Percentiles rank a stretch among this genome's conserved stretches.
Evolutionary conservation across 2,113 vertebrate genomes (phyloP).

Genomic region (Cranoglanis bouderius): DNA sequence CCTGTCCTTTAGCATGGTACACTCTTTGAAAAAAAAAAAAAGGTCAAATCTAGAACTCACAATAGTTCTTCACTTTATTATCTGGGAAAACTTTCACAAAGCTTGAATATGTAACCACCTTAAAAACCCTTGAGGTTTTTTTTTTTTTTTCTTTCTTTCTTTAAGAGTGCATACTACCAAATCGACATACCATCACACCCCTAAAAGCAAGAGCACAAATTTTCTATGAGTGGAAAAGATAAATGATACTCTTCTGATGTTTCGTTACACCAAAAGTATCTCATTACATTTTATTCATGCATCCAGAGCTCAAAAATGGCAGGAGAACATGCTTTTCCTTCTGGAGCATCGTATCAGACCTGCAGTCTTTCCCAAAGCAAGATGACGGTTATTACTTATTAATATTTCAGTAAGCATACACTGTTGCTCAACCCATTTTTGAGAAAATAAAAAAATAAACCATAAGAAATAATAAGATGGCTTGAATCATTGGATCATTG

Average conservation of each 20-base stretch:
- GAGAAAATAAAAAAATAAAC: not conserved
- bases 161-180: not conserved
- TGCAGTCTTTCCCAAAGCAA: not conserved
- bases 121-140: not conserved
- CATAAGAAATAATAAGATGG: not conserved
- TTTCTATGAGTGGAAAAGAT: not conserved
- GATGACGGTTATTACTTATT: not conserved
- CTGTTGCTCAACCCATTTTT: conserved; percentile 13
- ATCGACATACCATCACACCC: not conserved
- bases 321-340: conserved; percentile 10
- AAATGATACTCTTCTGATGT: not conserved
- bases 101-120: not conserved
- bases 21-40: not conserved
- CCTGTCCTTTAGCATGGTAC: not conserved
- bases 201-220: not conserved
- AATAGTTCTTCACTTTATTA: not conserved
- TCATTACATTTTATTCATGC: not conserved
- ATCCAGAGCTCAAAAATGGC: not conserved
- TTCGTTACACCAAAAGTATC: not conserved
- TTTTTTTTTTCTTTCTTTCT: not conserved
- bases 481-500: not conserved
- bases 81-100: not conserved
- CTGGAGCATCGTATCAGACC: not conserved
- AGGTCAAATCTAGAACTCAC: not conserved
- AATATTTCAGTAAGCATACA: not conserved